Conservation (phyloP, 1,140 invertebrate species). For the Megalopta genalis region DNA sequence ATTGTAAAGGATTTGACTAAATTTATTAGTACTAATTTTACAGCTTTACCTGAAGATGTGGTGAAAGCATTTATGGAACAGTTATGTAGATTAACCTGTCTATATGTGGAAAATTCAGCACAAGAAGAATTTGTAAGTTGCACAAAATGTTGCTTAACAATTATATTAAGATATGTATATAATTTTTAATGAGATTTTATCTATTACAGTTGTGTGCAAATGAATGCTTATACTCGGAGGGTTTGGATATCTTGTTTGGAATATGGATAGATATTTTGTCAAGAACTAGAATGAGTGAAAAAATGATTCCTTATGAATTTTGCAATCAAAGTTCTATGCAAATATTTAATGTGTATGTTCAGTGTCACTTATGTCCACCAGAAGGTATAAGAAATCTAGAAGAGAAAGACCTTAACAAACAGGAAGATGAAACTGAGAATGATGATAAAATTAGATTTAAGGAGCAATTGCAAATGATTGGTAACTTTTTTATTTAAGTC, state of each 20-base stretch:
- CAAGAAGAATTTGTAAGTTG: conserved; percentile 86
- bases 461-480: conserved; percentile 86
- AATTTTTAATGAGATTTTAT: conserved; percentile 14
- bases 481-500: conserved; percentile 68
- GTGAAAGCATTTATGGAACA: conserved; percentile 82
- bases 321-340: conserved; percentile 79
- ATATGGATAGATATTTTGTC: conserved; percentile 87
- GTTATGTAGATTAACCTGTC: conserved; percentile 86
- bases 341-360: conserved; percentile 91
- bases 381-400: conserved; percentile 85
- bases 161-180: not conserved
- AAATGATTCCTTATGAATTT: conserved; percentile 77
- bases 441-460: conserved; percentile 85
- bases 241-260: conserved; percentile 90
- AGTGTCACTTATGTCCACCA: conserved; percentile 89
- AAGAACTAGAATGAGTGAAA: conserved; percentile 51
- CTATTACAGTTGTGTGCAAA: conserved; percentile 79
- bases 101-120: conserved; percentile 86
- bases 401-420: conserved; percentile 77
- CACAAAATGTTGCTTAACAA: conserved; percentile 2
- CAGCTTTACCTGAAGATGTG: conserved; percentile 79
- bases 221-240: conserved; percentile 87
- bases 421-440: conserved; percentile 86
- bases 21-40: conserved; percentile 81
- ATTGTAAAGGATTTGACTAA: conserved; percentile 84